Conservation (phyloP, 2,797 vertebrate species). For the Microctenopoma stevenorrisi region DNA sequence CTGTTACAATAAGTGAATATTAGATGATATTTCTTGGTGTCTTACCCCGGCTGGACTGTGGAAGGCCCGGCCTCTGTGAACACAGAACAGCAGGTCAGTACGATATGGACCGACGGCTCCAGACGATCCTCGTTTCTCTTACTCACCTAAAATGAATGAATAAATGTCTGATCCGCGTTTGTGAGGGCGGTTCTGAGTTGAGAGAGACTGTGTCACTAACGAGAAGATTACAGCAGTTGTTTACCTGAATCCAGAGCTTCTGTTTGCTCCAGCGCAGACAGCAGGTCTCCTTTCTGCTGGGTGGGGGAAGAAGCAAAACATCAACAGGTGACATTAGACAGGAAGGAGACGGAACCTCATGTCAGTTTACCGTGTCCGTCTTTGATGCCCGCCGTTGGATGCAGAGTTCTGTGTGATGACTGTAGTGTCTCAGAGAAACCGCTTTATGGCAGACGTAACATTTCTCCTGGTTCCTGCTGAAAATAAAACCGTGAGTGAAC, state of each 20-base stretch:
- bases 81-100: conserved; percentile 6
- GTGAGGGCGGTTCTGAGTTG: too few species aligned
- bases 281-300: conserved; percentile 71
- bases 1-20: too few species aligned
- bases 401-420: conserved; percentile 87
- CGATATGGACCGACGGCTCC: too few species aligned
- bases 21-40: rapidly evolving
- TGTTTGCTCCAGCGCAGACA: conserved; percentile 76
- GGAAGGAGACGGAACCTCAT: too few species aligned
- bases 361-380: conserved; percentile 25
- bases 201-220: too few species aligned
- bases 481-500: rapidly evolving
- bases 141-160: too few species aligned
- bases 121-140: too few species aligned
- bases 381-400: conserved; percentile 38
- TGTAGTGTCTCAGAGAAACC: conserved; percentile 84
- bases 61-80: conserved; percentile 61
- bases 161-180: too few species aligned
- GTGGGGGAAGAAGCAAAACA: not conserved
- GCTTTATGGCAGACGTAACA: conserved; percentile 89
- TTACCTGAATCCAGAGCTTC: conserved; percentile 65
- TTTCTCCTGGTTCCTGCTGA: conserved; percentile 84
- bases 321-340: not conserved
- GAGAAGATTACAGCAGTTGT: too few species aligned
- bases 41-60: conserved; percentile 48